Conservation (phyloP, 2,888 invertebrate species). For the Pyrochroa serraticornis region DNA sequence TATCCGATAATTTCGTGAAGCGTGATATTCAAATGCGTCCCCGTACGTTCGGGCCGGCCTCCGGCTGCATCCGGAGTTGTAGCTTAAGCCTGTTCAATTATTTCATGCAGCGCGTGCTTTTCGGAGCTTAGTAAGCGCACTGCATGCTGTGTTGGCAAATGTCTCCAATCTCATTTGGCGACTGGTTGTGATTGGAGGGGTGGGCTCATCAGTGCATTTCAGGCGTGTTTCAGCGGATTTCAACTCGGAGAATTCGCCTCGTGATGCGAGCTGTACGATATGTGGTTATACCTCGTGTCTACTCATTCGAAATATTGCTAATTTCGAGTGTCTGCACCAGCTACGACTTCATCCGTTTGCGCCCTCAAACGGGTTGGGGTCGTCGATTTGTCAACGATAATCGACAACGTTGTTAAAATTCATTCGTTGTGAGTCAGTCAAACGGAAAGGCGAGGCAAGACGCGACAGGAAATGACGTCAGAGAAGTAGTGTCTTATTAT, state of each 20-base stretch:
- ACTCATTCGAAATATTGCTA: slow-evolving; percentile 1
- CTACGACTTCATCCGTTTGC: too few relatives aligned
- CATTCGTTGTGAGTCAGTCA: not conserved
- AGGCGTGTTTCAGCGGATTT: slow-evolving; percentile 42
- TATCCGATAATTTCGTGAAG: too few relatives aligned
- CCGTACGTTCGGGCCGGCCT: too few relatives aligned
- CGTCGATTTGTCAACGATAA: not conserved
- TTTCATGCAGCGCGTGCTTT: slow-evolving; percentile 28
- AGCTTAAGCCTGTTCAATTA: slow-evolving; percentile 31
- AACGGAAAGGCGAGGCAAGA: slow-evolving; percentile 19
- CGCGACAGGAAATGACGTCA: slow-evolving; percentile 24
- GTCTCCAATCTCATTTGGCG: slow-evolving; percentile 48
- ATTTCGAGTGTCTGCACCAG: not conserved
- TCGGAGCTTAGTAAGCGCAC: slow-evolving; percentile 30
- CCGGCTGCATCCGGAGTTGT: slow-evolving; percentile 11
- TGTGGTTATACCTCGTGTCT: slow-evolving; percentile 20
- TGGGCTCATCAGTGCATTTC: slow-evolving; percentile 41
- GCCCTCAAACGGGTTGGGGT: too few relatives aligned
- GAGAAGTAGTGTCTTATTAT: slow-evolving; percentile 16
- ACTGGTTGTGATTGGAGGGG: slow-evolving; percentile 44
- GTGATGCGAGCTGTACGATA: slow-evolving; percentile 34
- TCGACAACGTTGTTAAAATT: slow-evolving; percentile 22
- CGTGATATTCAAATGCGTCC: too few relatives aligned
- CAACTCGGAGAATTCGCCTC: slow-evolving; percentile 35
- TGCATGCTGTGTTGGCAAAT: slow-evolving; percentile 44